Conservation (phyloP, 2,113 vertebrate genomes). For the Meriones unguiculatus region DNA sequence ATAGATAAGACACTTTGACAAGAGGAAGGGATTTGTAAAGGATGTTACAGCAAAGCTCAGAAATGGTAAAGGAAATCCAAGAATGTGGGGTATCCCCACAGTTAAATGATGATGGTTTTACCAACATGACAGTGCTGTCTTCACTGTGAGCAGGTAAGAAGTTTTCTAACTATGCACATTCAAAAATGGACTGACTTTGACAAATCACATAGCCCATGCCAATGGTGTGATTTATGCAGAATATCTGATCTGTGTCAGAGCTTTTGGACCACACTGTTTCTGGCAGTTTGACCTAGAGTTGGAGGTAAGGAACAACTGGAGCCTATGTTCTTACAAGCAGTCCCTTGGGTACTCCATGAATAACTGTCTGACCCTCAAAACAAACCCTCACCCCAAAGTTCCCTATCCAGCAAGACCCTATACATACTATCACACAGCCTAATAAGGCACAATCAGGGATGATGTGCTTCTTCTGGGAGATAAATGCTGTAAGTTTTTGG, state of each 20-base stretch:
- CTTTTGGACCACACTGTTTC: neutral
- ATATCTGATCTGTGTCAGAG: neutral
- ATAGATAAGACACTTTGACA: neutral
- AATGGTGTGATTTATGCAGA: neutral
- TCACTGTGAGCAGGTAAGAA: neutral
- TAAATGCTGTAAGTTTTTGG: neutral
- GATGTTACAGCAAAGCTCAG: neutral
- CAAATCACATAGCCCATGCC: neutral
- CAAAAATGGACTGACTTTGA: neutral
- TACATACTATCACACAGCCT: rapidly evolving
- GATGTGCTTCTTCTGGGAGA: neutral
- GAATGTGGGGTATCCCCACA: neutral
- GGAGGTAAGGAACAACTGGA: rapidly evolving
- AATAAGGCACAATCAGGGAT: neutral
- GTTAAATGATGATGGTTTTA: neutral
- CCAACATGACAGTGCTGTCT: neutral
- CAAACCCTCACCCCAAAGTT: neutral
- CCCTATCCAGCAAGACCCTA: neutral
- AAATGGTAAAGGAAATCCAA: neutral
- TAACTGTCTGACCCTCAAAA: neutral
- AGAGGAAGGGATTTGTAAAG: neutral
- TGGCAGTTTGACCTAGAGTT: neutral
- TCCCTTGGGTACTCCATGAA: neutral
- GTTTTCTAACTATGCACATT: neutral
- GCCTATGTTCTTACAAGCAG: neutral